Percentiles rank a stretch among this genome's conserved stretches.
Evolutionary conservation across 2,888 invertebrate species (phyloP).

Genomic region (Drosophila colorata): DNA sequence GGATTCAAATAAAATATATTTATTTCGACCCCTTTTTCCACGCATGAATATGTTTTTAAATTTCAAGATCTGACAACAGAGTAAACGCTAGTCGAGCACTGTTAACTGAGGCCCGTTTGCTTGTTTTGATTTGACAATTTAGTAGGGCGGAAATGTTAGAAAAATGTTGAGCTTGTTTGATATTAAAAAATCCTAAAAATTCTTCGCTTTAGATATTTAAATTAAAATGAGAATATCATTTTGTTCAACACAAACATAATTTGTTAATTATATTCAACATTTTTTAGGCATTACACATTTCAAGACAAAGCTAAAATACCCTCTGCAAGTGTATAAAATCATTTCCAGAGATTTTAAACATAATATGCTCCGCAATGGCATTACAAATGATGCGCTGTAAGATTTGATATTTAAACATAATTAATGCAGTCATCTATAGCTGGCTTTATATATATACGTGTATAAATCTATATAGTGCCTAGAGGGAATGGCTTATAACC

Average conservation of each 20-base stretch:
- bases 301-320: background rate
- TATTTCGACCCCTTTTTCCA: too few relatives aligned
- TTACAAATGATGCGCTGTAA: background rate
- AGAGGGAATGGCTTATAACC: constrained; percentile 17
- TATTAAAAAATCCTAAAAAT: background rate
- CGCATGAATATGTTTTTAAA: too few relatives aligned
- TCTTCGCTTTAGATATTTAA: background rate
- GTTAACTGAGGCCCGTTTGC: background rate
- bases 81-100: background rate
- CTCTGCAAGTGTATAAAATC: background rate
- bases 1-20: too few relatives aligned
- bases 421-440: background rate
- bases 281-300: background rate
- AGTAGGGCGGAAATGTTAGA: background rate
- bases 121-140: background rate
- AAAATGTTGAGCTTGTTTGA: too few relatives aligned
- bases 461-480: background rate
- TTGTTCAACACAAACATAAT: background rate
- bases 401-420: background rate
- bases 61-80: background rate
- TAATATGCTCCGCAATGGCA: background rate
- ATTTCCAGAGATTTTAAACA: background rate
- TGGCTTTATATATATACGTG: background rate
- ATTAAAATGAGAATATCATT: background rate
- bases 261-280: background rate